Conservation (phyloP, 2,797 vertebrate genomes). For the Borostomias antarcticus region DNA sequence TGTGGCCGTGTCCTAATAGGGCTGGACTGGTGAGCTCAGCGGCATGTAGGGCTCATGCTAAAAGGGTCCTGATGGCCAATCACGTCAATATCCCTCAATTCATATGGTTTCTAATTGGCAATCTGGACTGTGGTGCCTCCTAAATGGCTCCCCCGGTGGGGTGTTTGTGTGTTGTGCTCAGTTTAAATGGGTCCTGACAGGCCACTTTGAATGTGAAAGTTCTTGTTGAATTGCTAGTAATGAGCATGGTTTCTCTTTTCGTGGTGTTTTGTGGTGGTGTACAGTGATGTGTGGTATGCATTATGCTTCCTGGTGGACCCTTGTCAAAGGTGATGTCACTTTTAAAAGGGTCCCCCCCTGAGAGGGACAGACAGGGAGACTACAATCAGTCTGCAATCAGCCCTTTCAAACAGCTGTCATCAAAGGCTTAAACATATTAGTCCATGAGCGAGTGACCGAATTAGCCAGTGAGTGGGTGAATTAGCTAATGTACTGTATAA, state of each 20-base stretch:
- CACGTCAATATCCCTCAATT: conserved; percentile 40
- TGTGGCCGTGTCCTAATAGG: conserved; percentile 41
- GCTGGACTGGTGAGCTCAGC: conserved; percentile 36
- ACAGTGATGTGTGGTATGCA: not conserved
- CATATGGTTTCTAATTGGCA: conserved; percentile 32
- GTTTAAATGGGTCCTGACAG: conserved; percentile 37
- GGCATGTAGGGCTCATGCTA: conserved; percentile 18
- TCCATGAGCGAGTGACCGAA: too few species aligned
- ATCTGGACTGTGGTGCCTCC: conserved; percentile 23
- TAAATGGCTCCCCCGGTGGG: conserved; percentile 43
- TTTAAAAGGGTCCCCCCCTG: not conserved
- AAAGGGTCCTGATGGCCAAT: conserved; percentile 15
- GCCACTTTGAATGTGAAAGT: conserved; percentile 3
- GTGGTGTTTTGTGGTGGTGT: conserved; percentile 30
- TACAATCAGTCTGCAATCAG: too few species aligned
- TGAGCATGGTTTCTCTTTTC: conserved; percentile 36
- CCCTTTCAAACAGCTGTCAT: too few species aligned
- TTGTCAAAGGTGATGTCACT: not conserved
- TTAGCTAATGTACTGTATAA: not conserved
- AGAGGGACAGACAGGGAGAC: too few species aligned
- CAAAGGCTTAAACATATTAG: too few species aligned
- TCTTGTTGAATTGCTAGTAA: conserved; percentile 40
- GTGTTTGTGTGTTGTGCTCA: conserved; percentile 19
- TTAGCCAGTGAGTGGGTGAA: not conserved
- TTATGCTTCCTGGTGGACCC: not conserved